These are phyloP conservation scores for Muschampia plurimacula DNA, from an alignment of 2,888 invertebrate species.

Conservation along the genomic window DNA sequence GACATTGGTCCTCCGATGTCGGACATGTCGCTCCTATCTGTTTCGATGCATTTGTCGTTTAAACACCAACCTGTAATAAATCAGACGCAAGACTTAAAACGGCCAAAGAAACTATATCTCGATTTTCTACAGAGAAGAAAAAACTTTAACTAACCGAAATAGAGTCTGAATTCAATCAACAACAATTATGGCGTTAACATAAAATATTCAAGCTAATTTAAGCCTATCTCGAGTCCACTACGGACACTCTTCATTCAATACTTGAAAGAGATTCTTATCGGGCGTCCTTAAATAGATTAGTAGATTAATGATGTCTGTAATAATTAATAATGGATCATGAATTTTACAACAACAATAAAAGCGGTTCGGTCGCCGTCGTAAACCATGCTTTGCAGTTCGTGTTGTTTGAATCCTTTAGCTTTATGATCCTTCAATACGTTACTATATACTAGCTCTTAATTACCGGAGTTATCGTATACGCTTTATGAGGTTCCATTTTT, in stretches of 20 bases:
- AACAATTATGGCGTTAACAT: not conserved
- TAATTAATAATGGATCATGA: slow-evolving; percentile 86
- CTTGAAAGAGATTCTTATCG: slow-evolving; percentile 86
- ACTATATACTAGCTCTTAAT: slow-evolving; percentile 82
- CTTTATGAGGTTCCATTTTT: slow-evolving; percentile 76
- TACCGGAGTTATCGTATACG: slow-evolving; percentile 71
- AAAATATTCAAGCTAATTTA: slow-evolving; percentile 63
- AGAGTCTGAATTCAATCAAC: not conserved
- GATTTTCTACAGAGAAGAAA: not conserved
- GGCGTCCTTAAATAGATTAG: slow-evolving; percentile 85
- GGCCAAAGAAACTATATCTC: slow-evolving; percentile 17
- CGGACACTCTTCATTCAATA: slow-evolving; percentile 85
- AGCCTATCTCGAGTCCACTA: slow-evolving; percentile 84
- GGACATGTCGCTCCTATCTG: slow-evolving; percentile 85
- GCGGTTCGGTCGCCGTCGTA: slow-evolving; percentile 77
- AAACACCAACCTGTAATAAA: slow-evolving; percentile 86
- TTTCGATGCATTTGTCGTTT: slow-evolving; percentile 86
- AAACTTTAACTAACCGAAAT: not conserved
- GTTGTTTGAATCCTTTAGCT: slow-evolving; percentile 80
- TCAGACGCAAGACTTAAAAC: slow-evolving; percentile 63
- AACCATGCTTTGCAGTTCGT: slow-evolving; percentile 79
- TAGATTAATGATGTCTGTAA: slow-evolving; percentile 86
- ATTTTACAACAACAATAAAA: slow-evolving; percentile 85
- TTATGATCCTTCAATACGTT: slow-evolving; percentile 83
- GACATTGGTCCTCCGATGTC: slow-evolving; percentile 84